A percentile compares a stretch with the other conserved stretches of the same genome.
Conservation (phyloP, 30 jellyfish, hydroid and myxozoan species). For the Nemopilema nomurai region DNA sequence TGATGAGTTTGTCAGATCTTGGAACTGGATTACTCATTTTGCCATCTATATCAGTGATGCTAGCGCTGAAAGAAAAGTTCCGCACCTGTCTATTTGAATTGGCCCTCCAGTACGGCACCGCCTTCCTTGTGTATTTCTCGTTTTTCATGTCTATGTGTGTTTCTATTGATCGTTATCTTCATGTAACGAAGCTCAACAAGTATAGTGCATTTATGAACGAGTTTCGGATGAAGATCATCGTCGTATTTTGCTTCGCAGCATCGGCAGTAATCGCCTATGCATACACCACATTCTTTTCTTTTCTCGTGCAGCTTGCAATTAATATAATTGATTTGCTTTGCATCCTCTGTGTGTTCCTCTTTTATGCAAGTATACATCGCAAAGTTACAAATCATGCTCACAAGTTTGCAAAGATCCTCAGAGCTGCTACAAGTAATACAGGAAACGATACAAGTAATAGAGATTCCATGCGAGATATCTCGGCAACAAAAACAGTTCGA, state of each 20-base stretch:
- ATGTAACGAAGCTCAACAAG: slow-evolving; percentile 10
- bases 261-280: slow-evolving; percentile 17
- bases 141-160: slow-evolving; percentile 43
- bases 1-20: slow-evolving; percentile 37
- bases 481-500: slow-evolving; percentile 45
- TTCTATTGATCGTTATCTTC: slow-evolving; percentile 36
- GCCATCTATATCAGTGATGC: slow-evolving; percentile 24
- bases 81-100: slow-evolving; percentile 45
- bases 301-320: slow-evolving; percentile 23
- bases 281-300: slow-evolving; percentile 1
- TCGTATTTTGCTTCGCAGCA: not conserved
- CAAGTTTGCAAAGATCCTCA: not conserved
- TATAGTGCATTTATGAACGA: slow-evolving; percentile 3
- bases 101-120: slow-evolving; percentile 15
- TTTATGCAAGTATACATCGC: slow-evolving; percentile 10
- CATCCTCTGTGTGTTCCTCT: not conserved
- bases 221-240: slow-evolving; percentile 10
- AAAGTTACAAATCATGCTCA: slow-evolving; percentile 9
- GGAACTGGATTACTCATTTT: slow-evolving; percentile 21
- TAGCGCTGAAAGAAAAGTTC: not conserved
- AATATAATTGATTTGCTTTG: not conserved
- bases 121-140: slow-evolving; percentile 41
- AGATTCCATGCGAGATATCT: not conserved
- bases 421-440: too few species aligned
- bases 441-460: not conserved